Evolutionary conservation across 2,888 invertebrate species (phyloP).

Genomic region (Pharmacophagus antenor): DNA sequence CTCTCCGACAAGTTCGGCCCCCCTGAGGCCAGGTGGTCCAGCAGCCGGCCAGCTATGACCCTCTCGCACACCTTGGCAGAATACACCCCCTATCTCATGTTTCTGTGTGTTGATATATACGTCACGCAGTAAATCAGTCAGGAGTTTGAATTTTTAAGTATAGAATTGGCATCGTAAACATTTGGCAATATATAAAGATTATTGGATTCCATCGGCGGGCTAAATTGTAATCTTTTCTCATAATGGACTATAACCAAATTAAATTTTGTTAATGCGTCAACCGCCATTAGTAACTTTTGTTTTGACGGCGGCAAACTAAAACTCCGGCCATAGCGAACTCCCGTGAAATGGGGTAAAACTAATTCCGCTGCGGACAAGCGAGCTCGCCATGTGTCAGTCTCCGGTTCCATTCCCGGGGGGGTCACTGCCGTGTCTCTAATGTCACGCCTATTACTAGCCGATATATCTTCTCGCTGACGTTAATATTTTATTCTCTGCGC

Average conservation of each 20-base stretch:
- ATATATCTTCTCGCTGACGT: slow-evolving; percentile 73
- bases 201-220: background rate
- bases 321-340: slow-evolving; percentile 62
- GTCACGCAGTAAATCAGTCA: no score
- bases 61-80: no score
- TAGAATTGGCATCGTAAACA: no score
- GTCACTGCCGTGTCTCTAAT: slow-evolving; percentile 59
- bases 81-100: no score
- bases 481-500: slow-evolving; percentile 71
- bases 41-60: no score
- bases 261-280: slow-evolving; percentile 31
- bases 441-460: slow-evolving; percentile 77
- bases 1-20: no score
- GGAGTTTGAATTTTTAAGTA: no score
- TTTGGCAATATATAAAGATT: no score
- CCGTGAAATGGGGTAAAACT: slow-evolving; percentile 78
- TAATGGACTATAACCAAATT: slow-evolving; percentile 23
- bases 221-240: slow-evolving; percentile 4
- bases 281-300: slow-evolving; percentile 31
- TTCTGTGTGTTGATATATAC: no score
- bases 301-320: slow-evolving; percentile 41
- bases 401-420: slow-evolving; percentile 71
- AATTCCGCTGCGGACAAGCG: slow-evolving; percentile 56
- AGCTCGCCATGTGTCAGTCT: slow-evolving; percentile 66
- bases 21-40: no score